A percentile compares a stretch with the other conserved stretches of the same genome.
These are phyloP conservation scores for Rhynchophorus ferrugineus DNA, from an alignment of 1,140 invertebrate genomes.

Conservation along the genomic window DNA sequence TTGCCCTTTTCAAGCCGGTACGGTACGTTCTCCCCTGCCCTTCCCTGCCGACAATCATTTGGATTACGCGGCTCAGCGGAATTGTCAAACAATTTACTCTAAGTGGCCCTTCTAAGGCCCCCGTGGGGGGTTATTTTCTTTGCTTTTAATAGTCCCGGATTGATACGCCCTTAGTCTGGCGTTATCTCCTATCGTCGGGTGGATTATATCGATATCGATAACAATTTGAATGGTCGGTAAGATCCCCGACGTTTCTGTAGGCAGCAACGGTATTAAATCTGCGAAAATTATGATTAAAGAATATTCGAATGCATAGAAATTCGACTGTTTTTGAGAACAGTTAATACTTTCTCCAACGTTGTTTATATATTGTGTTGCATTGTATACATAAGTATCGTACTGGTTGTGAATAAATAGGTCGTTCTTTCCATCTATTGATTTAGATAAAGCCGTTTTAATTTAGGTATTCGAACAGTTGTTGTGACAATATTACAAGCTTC, in stretches of 20 bases:
- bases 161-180: slow-evolving; percentile 9
- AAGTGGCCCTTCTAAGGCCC: slow-evolving; percentile 21
- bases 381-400: no score
- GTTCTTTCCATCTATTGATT: no score
- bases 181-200: background rate
- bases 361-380: no score
- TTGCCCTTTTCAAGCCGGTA: slow-evolving; percentile 5
- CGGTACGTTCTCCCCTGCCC: background rate
- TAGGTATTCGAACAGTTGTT: slow-evolving; percentile 26
- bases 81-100: slow-evolving; percentile 26
- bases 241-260: no score
- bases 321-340: no score
- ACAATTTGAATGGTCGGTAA: no score
- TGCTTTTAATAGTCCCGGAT: slow-evolving; percentile 20
- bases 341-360: no score
- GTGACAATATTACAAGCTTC: slow-evolving; percentile 30
- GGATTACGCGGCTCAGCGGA: slow-evolving; percentile 23
- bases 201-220: background rate
- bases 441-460: slow-evolving; percentile 12
- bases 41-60: slow-evolving; percentile 19
- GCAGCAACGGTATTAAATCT: no score
- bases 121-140: slow-evolving; percentile 18
- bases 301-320: no score
- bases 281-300: no score
- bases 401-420: no score